A percentile compares a stretch with the other conserved stretches of the same genome.
Conservation (phyloP, 2,797 vertebrate genomes). For the Tangara arthus region DNA sequence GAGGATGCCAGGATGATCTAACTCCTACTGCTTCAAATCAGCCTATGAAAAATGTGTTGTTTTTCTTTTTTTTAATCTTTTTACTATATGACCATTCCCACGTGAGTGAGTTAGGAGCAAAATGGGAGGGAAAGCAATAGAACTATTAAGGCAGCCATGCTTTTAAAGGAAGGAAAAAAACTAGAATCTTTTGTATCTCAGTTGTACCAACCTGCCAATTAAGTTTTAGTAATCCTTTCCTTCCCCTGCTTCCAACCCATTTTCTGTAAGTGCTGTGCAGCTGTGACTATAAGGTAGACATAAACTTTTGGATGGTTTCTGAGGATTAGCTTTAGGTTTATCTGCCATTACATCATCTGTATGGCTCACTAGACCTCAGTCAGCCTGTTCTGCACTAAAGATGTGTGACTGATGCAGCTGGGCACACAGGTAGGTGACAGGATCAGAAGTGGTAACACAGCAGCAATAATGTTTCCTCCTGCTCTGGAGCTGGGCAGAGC, state of each 20-base stretch:
- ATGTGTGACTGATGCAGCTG: background rate
- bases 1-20: background rate
- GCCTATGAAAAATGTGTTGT: background rate
- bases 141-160: background rate
- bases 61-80: accelerated
- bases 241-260: background rate
- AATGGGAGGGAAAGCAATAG: background rate
- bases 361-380: background rate
- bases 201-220: background rate
- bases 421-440: background rate
- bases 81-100: background rate
- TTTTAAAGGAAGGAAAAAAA: background rate
- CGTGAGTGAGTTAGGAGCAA: background rate
- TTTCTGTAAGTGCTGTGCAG: background rate
- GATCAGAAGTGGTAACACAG: background rate
- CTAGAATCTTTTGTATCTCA: background rate
- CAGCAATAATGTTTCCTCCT: background rate
- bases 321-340: background rate
- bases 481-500: background rate
- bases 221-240: background rate
- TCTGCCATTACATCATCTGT: background rate
- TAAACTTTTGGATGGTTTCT: background rate
- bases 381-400: background rate
- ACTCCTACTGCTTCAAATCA: background rate
- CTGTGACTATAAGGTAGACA: background rate